Evolutionary conservation across 2,797 vertebrate species (phyloP).

Genomic region (Manis crassicaudata): DNA sequence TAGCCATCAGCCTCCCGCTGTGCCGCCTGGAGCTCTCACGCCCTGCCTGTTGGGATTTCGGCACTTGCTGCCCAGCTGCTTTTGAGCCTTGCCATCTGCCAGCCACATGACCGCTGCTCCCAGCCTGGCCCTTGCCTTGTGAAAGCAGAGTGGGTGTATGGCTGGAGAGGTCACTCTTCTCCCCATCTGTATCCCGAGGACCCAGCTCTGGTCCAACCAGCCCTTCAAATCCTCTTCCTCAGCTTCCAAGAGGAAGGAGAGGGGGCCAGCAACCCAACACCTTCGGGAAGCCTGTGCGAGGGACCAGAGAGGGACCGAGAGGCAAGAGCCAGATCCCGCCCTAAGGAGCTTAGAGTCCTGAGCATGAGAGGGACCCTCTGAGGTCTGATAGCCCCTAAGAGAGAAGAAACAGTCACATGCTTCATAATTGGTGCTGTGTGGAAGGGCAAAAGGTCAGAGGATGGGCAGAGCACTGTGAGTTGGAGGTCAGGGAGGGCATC

Average conservation of each 20-base stretch:
- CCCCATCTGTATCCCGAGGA: background rate
- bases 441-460: background rate
- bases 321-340: background rate
- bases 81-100: slow-evolving; percentile 7
- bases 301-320: background rate
- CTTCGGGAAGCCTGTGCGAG: background rate
- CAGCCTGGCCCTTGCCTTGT: background rate
- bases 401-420: background rate
- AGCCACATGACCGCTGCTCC: background rate
- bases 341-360: background rate
- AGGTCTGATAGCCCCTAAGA: background rate
- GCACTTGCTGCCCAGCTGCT: slow-evolving; percentile 23
- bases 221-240: background rate
- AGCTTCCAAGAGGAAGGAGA: background rate
- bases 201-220: background rate
- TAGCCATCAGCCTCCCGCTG: background rate
- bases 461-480: slow-evolving; percentile 19
- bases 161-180: background rate
- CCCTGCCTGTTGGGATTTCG: background rate
- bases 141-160: background rate
- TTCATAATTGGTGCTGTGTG: background rate
- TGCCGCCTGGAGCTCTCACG: background rate
- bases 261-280: background rate
- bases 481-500: slow-evolving; percentile 51
- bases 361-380: background rate